A percentile compares a stretch with the other conserved stretches of the same genome.
These are phyloP conservation scores for Frankliniella intonsa DNA, from an alignment of 2,888 invertebrate species.

Conservation along the genomic window DNA sequence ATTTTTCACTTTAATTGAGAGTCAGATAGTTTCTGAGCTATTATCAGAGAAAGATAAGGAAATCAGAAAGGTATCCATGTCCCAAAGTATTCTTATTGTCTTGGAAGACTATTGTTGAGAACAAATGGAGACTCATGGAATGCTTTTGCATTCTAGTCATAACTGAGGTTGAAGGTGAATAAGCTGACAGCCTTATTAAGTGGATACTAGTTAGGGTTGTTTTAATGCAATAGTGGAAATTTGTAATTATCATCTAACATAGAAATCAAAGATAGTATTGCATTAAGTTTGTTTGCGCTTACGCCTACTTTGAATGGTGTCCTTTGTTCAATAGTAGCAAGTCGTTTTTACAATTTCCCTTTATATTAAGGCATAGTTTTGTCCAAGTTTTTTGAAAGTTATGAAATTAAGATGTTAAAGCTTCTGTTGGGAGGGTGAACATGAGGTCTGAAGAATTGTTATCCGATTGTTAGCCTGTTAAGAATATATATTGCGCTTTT, in stretches of 20 bases:
- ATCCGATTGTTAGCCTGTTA: slow-evolving; percentile 24
- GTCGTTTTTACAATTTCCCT: slow-evolving; percentile 23
- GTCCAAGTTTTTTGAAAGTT: slow-evolving; percentile 18
- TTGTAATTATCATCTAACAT: slow-evolving; percentile 19
- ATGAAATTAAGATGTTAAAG: slow-evolving; percentile 19
- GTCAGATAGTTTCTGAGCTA: slow-evolving; percentile 13
- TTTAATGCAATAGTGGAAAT: slow-evolving; percentile 6
- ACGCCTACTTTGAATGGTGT: not conserved
- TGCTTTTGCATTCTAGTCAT: slow-evolving; percentile 20
- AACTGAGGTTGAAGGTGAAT: not conserved
- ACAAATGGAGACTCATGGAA: not conserved
- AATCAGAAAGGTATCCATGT: not conserved
- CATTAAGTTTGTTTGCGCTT: not conserved
- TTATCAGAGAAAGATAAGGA: not conserved
- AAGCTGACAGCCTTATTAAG: not conserved
- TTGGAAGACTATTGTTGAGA: not conserved
- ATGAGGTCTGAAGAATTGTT: slow-evolving; percentile 13
- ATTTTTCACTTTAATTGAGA: not conserved
- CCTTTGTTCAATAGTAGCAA: not conserved
- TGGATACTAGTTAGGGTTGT: slow-evolving; percentile 3
- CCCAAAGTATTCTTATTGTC: not conserved
- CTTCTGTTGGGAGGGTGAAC: not conserved
- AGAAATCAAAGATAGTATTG: slow-evolving; percentile 5
- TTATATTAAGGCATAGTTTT: slow-evolving; percentile 10
- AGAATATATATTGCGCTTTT: slow-evolving; percentile 12